These are phyloP conservation scores for Notechis scutatus DNA, from an alignment of 2,113 vertebrate genomes.

Conservation along the genomic window DNA sequence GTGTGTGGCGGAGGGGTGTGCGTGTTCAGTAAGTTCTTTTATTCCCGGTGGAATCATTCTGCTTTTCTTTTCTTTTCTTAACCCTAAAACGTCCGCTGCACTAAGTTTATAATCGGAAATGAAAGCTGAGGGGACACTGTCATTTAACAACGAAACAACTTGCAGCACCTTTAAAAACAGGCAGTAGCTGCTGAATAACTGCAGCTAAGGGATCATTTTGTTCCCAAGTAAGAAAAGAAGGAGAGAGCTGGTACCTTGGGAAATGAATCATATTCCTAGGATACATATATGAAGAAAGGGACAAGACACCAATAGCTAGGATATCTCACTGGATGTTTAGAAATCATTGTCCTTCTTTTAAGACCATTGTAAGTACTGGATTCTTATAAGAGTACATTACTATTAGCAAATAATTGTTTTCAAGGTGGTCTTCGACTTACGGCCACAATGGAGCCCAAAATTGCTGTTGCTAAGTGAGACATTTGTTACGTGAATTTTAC, in stretches of 20 bases:
- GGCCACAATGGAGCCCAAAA: neutral
- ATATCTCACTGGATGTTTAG: neutral
- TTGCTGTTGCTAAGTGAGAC: neutral
- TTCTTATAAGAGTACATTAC: neutral
- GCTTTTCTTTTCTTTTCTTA: neutral
- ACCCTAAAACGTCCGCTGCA: conserved; percentile 44
- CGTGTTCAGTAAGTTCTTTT: conserved; percentile 28
- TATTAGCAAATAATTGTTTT: neutral
- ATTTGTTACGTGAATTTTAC: neutral
- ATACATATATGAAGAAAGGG: neutral
- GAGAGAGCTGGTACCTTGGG: neutral
- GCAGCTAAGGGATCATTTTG: neutral
- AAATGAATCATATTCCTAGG: conserved; percentile 14
- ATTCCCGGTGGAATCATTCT: conserved; percentile 24
- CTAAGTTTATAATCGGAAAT: neutral
- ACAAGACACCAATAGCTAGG: neutral
- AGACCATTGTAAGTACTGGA: neutral
- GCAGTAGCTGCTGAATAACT: conserved; percentile 37
- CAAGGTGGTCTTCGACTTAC: neutral
- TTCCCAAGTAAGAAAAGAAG: conserved; percentile 31
- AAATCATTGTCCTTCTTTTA: no score
- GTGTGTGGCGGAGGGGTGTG: neutral
- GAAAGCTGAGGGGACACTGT: conserved; percentile 29
- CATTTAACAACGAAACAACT: conserved; percentile 48
- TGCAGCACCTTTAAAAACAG: conserved; percentile 43